Evolutionary conservation across 2,113 vertebrate species (phyloP).

Genomic region (Antechinus flavipes): DNA sequence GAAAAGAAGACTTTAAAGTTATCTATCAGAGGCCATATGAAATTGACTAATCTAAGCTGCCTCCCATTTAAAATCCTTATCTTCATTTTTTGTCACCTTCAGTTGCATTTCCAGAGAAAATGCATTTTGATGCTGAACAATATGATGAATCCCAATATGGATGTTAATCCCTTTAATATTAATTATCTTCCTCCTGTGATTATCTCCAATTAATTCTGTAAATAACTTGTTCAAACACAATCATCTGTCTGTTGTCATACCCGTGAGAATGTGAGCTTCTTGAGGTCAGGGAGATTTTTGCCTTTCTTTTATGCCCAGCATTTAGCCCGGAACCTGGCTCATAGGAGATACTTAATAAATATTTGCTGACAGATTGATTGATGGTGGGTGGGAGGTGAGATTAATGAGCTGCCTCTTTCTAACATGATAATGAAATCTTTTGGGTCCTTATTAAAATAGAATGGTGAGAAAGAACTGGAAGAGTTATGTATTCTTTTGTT

Average conservation of each 20-base stretch:
- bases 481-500: neutral
- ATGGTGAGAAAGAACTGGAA: neutral
- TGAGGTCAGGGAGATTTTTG: neutral
- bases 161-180: neutral
- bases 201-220: neutral
- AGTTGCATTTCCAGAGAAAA: neutral
- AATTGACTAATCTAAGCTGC: neutral
- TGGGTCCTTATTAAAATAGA: neutral
- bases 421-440: neutral
- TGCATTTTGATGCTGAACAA: neutral
- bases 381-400: neutral
- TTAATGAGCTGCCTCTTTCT: neutral
- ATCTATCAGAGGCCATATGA: neutral
- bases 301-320: neutral
- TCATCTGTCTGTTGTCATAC: no score
- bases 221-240: neutral
- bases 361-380: neutral
- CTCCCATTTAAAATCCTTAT: neutral
- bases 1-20: neutral
- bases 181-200: neutral
- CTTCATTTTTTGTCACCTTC: neutral
- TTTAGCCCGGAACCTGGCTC: neutral
- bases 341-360: neutral
- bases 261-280: neutral
- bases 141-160: neutral